phyloP scores from a whole-genome alignment of 2,113 vertebrate genomes.

The Vimba vimba region DNA sequence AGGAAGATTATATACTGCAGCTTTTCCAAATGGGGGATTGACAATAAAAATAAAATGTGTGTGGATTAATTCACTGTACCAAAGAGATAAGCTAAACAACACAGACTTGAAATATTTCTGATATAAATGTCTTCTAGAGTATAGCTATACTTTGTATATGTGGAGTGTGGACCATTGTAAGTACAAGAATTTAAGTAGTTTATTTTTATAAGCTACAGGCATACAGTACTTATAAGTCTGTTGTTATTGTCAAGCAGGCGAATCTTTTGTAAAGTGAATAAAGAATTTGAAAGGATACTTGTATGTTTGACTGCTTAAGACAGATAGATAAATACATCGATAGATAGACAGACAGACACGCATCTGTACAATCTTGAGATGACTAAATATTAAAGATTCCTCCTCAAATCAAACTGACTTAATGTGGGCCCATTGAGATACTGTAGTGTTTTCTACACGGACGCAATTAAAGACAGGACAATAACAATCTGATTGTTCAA shows the following conservation, averaged over 20 bases:
- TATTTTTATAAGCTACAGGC: background rate
- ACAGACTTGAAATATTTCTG: background rate
- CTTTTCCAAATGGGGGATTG: background rate
- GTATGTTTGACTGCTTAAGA: background rate
- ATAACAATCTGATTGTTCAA: slow-evolving; percentile 13
- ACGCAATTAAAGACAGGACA: background rate
- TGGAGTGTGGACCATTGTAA: background rate
- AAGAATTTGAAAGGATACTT: background rate
- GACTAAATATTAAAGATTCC: too few relatives aligned
- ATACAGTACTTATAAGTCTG: background rate
- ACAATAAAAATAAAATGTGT: background rate
- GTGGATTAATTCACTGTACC: background rate
- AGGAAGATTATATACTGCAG: background rate
- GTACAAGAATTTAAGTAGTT: background rate
- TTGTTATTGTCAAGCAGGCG: background rate
- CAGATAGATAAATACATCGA: background rate
- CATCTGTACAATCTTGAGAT: too few relatives aligned
- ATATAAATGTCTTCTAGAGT: background rate
- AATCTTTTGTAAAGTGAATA: background rate
- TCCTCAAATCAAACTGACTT: background rate
- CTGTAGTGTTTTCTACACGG: background rate
- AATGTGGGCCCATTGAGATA: background rate
- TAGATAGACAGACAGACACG: background rate
- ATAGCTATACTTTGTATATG: background rate
- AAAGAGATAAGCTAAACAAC: background rate